Evolutionary conservation across 2,113 vertebrate genomes (phyloP).

Genomic region (Canis aureus): DNA sequence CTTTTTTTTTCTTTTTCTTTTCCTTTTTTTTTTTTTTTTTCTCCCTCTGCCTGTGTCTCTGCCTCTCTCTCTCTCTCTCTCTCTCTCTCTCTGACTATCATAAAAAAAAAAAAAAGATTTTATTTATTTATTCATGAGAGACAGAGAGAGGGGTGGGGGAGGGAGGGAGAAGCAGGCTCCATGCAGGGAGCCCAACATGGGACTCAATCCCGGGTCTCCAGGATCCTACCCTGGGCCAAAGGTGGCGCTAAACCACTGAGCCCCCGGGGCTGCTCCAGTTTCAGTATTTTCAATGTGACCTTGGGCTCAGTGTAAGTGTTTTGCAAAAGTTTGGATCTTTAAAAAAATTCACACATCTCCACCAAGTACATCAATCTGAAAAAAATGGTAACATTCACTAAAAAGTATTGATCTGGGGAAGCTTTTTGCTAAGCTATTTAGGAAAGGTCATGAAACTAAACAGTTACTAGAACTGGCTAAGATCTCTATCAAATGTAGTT

Average conservation of each 20-base stretch:
- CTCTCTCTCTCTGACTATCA: too few relatives aligned
- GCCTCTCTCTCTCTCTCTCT: too few relatives aligned
- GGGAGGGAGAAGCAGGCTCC: too few relatives aligned
- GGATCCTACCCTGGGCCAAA: too few relatives aligned
- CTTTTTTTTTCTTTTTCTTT: background rate
- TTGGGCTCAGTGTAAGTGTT: background rate
- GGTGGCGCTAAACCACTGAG: too few relatives aligned
- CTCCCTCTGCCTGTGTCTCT: too few relatives aligned
- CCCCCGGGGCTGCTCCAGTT: background rate
- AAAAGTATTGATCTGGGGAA: background rate
- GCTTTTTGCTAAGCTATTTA: background rate
- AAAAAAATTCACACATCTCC: background rate
- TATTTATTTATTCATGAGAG: too few relatives aligned
- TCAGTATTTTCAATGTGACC: background rate
- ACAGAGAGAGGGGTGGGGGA: too few relatives aligned
- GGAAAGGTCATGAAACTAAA: background rate
- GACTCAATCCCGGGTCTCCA: too few relatives aligned
- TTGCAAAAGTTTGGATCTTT: background rate
- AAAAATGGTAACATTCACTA: background rate
- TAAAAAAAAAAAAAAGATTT: too few relatives aligned
- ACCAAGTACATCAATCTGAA: background rate
- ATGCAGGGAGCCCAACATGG: too few relatives aligned
- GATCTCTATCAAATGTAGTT: background rate
- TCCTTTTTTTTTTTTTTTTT: conserved; percentile 38
- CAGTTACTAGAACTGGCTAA: background rate